Evolutionary conservation across 2,113 vertebrate species (phyloP).

Genomic region (Morone chrysops): DNA sequence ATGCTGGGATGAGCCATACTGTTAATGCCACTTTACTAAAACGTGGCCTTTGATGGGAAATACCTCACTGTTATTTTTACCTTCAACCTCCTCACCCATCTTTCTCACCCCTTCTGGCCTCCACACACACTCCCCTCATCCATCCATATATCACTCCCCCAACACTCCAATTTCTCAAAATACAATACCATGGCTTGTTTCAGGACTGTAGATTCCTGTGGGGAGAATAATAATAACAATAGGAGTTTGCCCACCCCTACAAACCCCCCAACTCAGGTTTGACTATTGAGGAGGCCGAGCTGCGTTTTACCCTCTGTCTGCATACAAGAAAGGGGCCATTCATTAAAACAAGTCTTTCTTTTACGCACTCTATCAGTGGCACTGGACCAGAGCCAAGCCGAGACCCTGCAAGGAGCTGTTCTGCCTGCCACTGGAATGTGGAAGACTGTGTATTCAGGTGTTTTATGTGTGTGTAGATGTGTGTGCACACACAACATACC

Average conservation of each 20-base stretch:
- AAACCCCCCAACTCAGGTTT: slow-evolving; percentile 3
- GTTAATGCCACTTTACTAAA: not conserved
- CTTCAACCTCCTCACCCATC: slow-evolving; percentile 27
- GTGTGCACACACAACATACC: not conserved
- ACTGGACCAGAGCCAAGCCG: slow-evolving; percentile 48
- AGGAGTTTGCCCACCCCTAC: not conserved
- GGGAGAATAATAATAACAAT: slow-evolving; percentile 49
- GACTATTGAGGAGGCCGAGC: slow-evolving; percentile 33
- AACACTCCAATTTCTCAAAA: not conserved
- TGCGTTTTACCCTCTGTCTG: slow-evolving; percentile 22
- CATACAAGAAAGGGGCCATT: slow-evolving; percentile 71
- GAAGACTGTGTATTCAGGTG: slow-evolving; percentile 7
- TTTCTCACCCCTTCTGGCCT: not conserved
- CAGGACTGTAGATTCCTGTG: slow-evolving; percentile 25
- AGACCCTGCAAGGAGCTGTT: slow-evolving; percentile 21
- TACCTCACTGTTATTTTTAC: slow-evolving; percentile 32
- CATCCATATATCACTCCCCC: not conserved
- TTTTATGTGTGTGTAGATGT: not conserved
- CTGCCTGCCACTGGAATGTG: slow-evolving; percentile 10
- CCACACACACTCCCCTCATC: not conserved
- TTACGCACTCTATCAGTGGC: slow-evolving; percentile 53
- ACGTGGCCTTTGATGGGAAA: not conserved
- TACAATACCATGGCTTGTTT: slow-evolving; percentile 58
- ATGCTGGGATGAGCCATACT: not conserved
- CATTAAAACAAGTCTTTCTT: slow-evolving; percentile 72